phyloP scores from a whole-genome alignment of 2,888 invertebrate genomes.

The Acronicta alni region DNA sequence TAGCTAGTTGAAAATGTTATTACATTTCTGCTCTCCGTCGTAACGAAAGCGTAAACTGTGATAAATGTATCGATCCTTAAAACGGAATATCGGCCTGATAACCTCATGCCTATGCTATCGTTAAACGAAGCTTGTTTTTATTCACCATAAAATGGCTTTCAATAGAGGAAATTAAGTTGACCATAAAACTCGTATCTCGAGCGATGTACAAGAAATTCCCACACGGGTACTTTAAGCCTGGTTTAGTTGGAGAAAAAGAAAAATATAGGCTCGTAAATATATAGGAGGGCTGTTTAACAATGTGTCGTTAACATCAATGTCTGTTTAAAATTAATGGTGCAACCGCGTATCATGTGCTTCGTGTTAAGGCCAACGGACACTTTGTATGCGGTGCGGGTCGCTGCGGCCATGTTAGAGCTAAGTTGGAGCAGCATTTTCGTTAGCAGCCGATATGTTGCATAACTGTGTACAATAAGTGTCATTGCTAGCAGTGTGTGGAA shows the following conservation, averaged over 20 bases:
- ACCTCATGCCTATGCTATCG: slow-evolving; percentile 65
- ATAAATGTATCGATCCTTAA: slow-evolving; percentile 63
- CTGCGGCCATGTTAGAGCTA: slow-evolving; percentile 27
- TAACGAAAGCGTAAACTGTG: slow-evolving; percentile 49
- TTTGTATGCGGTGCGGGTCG: slow-evolving; percentile 39
- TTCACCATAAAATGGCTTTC: slow-evolving; percentile 71
- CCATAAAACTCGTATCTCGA: slow-evolving; percentile 64
- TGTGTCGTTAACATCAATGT: slow-evolving; percentile 37
- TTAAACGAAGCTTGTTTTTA: slow-evolving; percentile 72
- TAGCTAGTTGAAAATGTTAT: slow-evolving; percentile 21
- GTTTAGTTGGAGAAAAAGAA: slow-evolving; percentile 22
- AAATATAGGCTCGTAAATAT: slow-evolving; percentile 35
- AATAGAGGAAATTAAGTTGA: slow-evolving; percentile 73
- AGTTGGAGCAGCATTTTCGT: slow-evolving; percentile 46
- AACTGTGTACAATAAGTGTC: slow-evolving; percentile 32
- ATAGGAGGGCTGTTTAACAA: slow-evolving; percentile 32
- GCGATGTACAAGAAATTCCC: slow-evolving; percentile 41
- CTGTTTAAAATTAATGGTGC: slow-evolving; percentile 39
- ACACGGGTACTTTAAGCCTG: slow-evolving; percentile 38
- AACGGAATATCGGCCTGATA: slow-evolving; percentile 62
- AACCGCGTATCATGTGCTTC: slow-evolving; percentile 23
- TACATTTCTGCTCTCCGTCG: slow-evolving; percentile 22
- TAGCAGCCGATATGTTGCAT: slow-evolving; percentile 31
- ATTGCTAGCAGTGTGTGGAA: slow-evolving; percentile 15
- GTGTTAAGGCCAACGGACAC: slow-evolving; percentile 44